These are phyloP conservation scores for Caenorhabditis inopinata DNA, from an alignment of 1,140 invertebrate species.

Conservation along the genomic window DNA sequence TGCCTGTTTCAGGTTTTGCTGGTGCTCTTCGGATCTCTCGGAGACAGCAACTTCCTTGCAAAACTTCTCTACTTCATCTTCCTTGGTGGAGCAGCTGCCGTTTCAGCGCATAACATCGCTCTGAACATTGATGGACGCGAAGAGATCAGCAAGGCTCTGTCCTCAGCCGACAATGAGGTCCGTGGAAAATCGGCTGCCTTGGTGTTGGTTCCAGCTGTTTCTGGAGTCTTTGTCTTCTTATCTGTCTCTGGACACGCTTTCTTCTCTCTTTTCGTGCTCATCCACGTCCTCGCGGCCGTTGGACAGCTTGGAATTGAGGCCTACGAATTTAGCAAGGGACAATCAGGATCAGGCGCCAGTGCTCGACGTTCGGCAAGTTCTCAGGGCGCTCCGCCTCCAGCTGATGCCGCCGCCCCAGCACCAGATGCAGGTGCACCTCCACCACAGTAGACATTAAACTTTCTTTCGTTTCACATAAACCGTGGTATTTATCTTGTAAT, in stretches of 20 bases:
- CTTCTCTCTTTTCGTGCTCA: constrained; percentile 22
- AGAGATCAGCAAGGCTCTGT: neutral
- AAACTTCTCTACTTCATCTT: constrained; percentile 26
- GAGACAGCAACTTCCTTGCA: constrained; percentile 11
- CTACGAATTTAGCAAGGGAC: neutral
- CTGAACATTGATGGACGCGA: constrained; percentile 19
- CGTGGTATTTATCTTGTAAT: too few relatives aligned
- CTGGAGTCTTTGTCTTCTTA: constrained; percentile 11
- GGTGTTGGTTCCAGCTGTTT: neutral
- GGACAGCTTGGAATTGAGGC: constrained; percentile 23
- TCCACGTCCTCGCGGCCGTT: neutral
- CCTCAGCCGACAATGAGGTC: constrained; percentile 15
- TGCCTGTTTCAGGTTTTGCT: neutral
- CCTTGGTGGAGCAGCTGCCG: constrained; percentile 12
- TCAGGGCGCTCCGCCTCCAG: too few relatives aligned
- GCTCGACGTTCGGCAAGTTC: too few relatives aligned
- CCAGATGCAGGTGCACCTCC: too few relatives aligned
- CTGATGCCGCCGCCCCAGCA: neutral
- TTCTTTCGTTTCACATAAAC: too few relatives aligned
- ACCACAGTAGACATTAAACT: too few relatives aligned
- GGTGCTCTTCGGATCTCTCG: neutral
- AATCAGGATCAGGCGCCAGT: neutral
- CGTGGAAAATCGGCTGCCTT: constrained; percentile 10
- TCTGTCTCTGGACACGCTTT: neutral
- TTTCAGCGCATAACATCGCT: neutral